A percentile compares a stretch with the other conserved stretches of the same genome.
Evolutionary conservation across 2,113 vertebrate genomes (phyloP).

Genomic region (Chloropsis cyanopogon): DNA sequence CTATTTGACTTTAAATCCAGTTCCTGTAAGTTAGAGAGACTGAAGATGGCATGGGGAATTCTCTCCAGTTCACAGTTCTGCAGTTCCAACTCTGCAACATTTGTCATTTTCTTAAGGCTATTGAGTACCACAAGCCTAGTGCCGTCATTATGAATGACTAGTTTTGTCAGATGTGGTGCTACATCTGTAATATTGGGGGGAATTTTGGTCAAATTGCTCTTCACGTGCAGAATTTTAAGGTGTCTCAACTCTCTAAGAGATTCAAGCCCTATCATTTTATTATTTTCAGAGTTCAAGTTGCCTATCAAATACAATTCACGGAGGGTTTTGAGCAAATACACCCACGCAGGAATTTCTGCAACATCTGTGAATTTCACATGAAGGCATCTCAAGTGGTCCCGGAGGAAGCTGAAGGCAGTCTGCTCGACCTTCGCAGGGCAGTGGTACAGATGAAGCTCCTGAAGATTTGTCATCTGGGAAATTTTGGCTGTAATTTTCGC

Average conservation of each 20-base stretch:
- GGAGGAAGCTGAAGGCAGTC: slow-evolving; percentile 95
- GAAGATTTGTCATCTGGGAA: slow-evolving; percentile 95
- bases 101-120: slow-evolving; percentile 98
- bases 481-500: slow-evolving; percentile 95
- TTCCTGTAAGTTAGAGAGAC: slow-evolving; percentile 94
- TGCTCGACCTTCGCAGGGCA: slow-evolving; percentile 97
- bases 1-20: slow-evolving; percentile 97
- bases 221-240: slow-evolving; percentile 91
- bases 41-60: slow-evolving; percentile 97
- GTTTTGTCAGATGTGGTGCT: slow-evolving; percentile 89
- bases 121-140: slow-evolving; percentile 96
- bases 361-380: slow-evolving; percentile 98
- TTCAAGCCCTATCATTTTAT: slow-evolving; percentile 98
- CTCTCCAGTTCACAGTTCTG: slow-evolving; percentile 97
- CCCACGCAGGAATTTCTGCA: slow-evolving; percentile 95
- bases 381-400: slow-evolving; percentile 96
- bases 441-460: slow-evolving; percentile 95
- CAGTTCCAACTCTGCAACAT: slow-evolving; percentile 91
- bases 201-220: slow-evolving; percentile 98
- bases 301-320: slow-evolving; percentile 92
- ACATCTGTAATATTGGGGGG: slow-evolving; percentile 97
- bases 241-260: slow-evolving; percentile 93
- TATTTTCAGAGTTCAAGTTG: slow-evolving; percentile 97
- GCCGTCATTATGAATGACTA: slow-evolving; percentile 96
- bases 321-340: slow-evolving; percentile 92